Evolutionary conservation across 2,113 vertebrate genomes (phyloP).

Genomic region (Neogale vison): DNA sequence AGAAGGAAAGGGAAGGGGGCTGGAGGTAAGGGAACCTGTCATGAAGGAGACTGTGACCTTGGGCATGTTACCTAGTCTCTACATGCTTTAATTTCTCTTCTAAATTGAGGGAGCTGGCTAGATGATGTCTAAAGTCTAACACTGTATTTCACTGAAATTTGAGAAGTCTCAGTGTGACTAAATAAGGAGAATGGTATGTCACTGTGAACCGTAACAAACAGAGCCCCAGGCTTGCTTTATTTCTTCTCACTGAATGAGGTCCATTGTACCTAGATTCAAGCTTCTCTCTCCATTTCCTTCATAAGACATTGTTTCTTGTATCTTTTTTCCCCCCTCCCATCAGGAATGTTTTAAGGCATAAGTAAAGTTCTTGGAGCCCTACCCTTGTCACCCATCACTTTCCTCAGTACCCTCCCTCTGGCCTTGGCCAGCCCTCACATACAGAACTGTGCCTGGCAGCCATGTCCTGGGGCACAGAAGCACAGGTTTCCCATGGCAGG

Average conservation of each 20-base stretch:
- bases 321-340: background rate
- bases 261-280: background rate
- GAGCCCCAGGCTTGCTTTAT: background rate
- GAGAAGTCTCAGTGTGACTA: background rate
- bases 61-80: background rate
- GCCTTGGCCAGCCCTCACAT: background rate
- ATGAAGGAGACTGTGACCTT: background rate
- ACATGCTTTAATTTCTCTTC: background rate
- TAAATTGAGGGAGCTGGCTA: background rate
- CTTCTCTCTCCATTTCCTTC: background rate
- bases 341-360: background rate
- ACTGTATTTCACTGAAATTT: background rate
- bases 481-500: background rate
- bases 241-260: background rate
- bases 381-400: background rate
- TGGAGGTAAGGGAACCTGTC: background rate
- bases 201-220: background rate
- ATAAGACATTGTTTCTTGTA: background rate
- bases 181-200: background rate
- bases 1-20: background rate
- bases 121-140: background rate
- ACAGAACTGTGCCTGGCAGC: background rate
- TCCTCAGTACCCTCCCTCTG: background rate
- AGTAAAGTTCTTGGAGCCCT: background rate
- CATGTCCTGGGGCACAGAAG: fast-evolving